phyloP scores from a whole-genome alignment of 2,888 invertebrate genomes.

The Plutella xylostella region DNA sequence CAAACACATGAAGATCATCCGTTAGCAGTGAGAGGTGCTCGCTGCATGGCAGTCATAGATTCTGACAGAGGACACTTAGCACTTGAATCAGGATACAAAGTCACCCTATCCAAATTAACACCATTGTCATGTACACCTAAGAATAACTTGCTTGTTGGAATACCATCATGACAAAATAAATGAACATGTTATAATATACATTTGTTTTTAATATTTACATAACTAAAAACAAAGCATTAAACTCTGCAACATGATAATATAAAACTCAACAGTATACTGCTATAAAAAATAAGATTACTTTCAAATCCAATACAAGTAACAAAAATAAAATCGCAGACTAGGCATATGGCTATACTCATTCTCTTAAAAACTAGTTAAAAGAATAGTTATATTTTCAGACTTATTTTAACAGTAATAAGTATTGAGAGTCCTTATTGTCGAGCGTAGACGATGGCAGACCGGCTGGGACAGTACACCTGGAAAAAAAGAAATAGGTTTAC shows the following conservation, averaged over 20 bases:
- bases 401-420: background rate
- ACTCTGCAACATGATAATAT: background rate
- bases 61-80: constrained; percentile 85
- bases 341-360: background rate
- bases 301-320: background rate
- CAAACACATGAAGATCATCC: constrained; percentile 85
- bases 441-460: constrained; percentile 77
- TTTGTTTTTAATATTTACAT: constrained; percentile 14
- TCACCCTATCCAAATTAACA: constrained; percentile 79
- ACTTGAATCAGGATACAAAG: constrained; percentile 79
- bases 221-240: background rate
- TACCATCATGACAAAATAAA: constrained; percentile 33
- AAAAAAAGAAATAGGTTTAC: too few species aligned
- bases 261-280: too few species aligned
- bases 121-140: constrained; percentile 91
- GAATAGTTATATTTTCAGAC: too few species aligned
- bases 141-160: constrained; percentile 86
- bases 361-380: background rate
- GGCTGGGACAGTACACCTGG: constrained; percentile 80
- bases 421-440: constrained; percentile 6
- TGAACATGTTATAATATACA: too few species aligned
- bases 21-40: constrained; percentile 80
- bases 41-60: constrained; percentile 91
- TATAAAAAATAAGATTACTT: background rate
- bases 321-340: background rate